phyloP scores from a whole-genome alignment of 2,113 vertebrate species.

The Rattus rattus region DNA sequence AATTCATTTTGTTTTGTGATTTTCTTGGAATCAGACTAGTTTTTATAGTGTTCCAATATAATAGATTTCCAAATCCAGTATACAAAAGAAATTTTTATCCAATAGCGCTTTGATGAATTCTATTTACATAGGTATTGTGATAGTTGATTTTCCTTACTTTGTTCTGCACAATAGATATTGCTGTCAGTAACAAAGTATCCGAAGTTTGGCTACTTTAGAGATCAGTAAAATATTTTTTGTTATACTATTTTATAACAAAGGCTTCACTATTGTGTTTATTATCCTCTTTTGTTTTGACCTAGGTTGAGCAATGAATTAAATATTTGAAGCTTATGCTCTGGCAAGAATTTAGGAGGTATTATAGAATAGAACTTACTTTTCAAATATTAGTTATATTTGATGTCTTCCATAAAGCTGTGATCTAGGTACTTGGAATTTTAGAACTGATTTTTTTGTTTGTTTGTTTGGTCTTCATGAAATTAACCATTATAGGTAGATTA shows the following conservation, averaged over 20 bases:
- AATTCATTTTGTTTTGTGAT: background rate
- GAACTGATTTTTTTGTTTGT: background rate
- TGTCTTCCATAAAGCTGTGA: background rate
- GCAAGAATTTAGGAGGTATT: background rate
- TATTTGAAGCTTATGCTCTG: background rate
- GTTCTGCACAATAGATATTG: background rate
- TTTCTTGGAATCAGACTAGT: background rate
- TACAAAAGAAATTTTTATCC: background rate
- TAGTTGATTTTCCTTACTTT: background rate
- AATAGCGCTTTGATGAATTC: background rate
- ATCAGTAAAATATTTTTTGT: background rate
- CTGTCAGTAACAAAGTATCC: background rate
- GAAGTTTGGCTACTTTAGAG: background rate
- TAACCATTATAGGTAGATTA: background rate
- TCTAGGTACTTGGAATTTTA: background rate
- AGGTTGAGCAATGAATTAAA: background rate
- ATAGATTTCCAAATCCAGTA: background rate
- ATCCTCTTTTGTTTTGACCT: background rate
- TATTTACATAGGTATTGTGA: background rate
- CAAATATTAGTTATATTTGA: background rate
- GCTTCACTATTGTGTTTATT: background rate
- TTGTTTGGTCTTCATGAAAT: background rate
- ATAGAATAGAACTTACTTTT: background rate
- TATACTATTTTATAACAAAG: background rate
- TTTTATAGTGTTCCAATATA: background rate